Base-by-base conservation (phyloP, 2,888 invertebrate genomes). In the Macrosoma leucophasiata region DNA sequence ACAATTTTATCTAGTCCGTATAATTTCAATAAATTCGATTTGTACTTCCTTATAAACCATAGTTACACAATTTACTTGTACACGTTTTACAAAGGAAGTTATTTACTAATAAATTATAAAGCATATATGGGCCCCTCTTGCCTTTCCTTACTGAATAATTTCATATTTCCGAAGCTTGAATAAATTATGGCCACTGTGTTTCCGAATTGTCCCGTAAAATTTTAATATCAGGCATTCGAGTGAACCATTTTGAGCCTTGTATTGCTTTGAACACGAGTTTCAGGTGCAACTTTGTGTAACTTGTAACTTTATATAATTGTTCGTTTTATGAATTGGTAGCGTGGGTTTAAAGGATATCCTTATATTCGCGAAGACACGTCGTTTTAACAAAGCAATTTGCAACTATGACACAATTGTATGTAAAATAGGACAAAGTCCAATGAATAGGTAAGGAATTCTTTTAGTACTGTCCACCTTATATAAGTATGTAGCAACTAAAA, bases 281-380 rank as follows among this genome's bases (percentile, higher is more conserved):
- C n/a, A 27, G 37, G 33, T 29, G 3, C 32, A 23, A 28, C 21
- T 24, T 39, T 33, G 13, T 23, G 17, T 25, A 20, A 34, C 37
- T 27, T 15, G 10, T n/a, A 27, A 27, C 10, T 25, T 24, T n/a
- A 10, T 3, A 27, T n/a, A n/a, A n/a, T n/a, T n/a, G n/a, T n/a
- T n/a, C n/a, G n/a, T n/a, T n/a, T n/a, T n/a, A n/a, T 64, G 56
- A 52, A 65, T 60, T 41, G 44, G 29, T 39, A 25, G 55, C 55
- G 79, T 78, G 62, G 78, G 75, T 48, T 53, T 59, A 57, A 51
- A 67, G 81, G 82, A 82, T 58, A 72, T 82, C 81, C 81, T 81
- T 45, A 78, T 81, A 75, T 62, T 67, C 58, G 63, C 63, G 72
- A 69, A 75, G 72, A 78, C 75, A 66, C 56, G 62, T 55, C 54